phyloP scores from a whole-genome alignment of 2,888 invertebrate genomes.

The Tetranychus truncatus region DNA sequence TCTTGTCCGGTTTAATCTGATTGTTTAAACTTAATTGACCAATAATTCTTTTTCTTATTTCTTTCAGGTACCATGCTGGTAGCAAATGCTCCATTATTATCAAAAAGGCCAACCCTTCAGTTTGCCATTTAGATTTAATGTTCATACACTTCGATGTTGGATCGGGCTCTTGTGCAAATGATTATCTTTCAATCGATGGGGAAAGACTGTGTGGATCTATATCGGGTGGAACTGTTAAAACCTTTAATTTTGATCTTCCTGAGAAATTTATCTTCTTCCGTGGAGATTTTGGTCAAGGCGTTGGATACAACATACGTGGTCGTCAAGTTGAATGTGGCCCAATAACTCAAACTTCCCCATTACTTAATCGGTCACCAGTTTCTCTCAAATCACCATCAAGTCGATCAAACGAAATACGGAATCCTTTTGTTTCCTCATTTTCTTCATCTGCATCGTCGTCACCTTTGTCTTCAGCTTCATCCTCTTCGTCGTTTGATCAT shows the following conservation, averaged over 20 bases:
- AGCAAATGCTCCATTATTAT: slow-evolving; percentile 25
- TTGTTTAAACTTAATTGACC: background rate
- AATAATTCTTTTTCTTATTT: background rate
- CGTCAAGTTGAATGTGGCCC: slow-evolving; percentile 21
- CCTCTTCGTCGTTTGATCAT: background rate
- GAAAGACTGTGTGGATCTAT: slow-evolving; percentile 24
- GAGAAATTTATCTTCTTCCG: slow-evolving; percentile 16
- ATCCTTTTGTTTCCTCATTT: background rate
- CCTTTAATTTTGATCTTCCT: slow-evolving; percentile 17
- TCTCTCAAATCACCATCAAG: background rate
- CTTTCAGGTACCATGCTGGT: slow-evolving; percentile 24
- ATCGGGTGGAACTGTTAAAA: slow-evolving; percentile 16
- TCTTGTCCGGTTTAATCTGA: background rate
- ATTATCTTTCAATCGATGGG: slow-evolving; percentile 25
- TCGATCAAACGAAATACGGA: background rate
- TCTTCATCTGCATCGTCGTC: background rate
- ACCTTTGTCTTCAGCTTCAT: background rate
- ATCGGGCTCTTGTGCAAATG: slow-evolving; percentile 21
- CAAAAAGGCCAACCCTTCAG: slow-evolving; percentile 21
- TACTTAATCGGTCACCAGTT: background rate
- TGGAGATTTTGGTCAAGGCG: background rate
- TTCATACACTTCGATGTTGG: slow-evolving; percentile 24
- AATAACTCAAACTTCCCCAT: background rate
- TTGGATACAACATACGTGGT: slow-evolving; percentile 17
- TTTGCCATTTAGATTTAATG: slow-evolving; percentile 25